Evolutionary conservation across 2,888 invertebrate species (phyloP).

Genomic region (Lathronympha strigana): DNA sequence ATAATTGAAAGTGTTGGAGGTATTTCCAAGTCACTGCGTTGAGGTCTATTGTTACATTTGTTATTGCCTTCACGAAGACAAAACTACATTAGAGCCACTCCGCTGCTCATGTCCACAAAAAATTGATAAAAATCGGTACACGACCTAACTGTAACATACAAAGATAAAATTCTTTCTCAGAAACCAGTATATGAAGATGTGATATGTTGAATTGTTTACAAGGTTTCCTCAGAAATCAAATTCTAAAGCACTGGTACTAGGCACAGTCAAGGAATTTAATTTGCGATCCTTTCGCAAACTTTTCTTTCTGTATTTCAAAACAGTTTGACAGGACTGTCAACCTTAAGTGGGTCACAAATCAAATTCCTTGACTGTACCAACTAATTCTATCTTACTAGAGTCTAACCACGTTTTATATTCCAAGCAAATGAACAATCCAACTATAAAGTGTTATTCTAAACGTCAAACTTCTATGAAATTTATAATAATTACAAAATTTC

Average conservation of each 20-base stretch:
- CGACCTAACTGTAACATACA: constrained; percentile 36
- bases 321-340: too few species aligned
- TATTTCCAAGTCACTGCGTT: constrained; percentile 45
- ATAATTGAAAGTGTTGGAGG: constrained; percentile 57
- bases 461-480: too few species aligned
- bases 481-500: too few species aligned
- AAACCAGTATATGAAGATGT: constrained; percentile 25
- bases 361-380: too few species aligned
- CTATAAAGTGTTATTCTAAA: too few species aligned
- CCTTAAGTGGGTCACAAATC: too few species aligned
- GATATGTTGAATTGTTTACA: constrained; percentile 5
- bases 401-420: too few species aligned
- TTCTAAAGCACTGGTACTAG: neutral
- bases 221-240: neutral
- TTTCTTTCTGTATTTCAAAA: too few species aligned
- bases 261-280: too few species aligned
- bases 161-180: constrained; percentile 42
- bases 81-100: constrained; percentile 48
- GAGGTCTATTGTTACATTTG: constrained; percentile 47
- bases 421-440: too few species aligned
- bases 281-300: too few species aligned
- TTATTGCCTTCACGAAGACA: constrained; percentile 49
- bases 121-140: constrained; percentile 42
- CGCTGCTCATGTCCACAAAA: constrained; percentile 47
- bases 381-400: too few species aligned